Evolutionary conservation across 2,888 invertebrate species (phyloP), one percentile per base, ranked within the genome.

Genomic region (Brachyopa scutellaris): DNA sequence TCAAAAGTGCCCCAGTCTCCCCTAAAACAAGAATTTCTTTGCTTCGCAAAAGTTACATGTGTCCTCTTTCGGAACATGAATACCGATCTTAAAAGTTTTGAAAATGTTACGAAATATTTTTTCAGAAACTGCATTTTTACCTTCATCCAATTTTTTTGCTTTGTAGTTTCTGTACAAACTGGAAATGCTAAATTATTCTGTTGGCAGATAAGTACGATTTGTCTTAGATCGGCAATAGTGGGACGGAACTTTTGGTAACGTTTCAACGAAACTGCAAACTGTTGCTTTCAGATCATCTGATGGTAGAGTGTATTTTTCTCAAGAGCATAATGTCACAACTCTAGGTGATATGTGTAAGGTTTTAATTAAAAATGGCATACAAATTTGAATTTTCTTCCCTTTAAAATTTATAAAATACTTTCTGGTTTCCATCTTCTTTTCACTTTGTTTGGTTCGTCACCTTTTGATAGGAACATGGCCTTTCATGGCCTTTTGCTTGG

Each of bases 231-330:
- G 53, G 33, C 36, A 53, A 36, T 21, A 36, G 33, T 53, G 33
- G 9, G 53, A 53, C 33, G 33, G 33, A 19, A 53, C 21, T 33
- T 33, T 33, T 55, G 53, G 53, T 38, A 55, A 36, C 21, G 21
- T 36, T 55, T 55, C 21, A n/a, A 53, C 7, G 33, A 53, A 53
- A 17, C 33, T 53, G 19, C 53, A 53, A 53, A n/a, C n/a, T n/a
- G n/a, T n/a, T n/a, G n/a, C n/a, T n/a, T n/a, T n/a, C n/a, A n/a
- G n/a, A n/a, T n/a, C n/a, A n/a, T n/a, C n/a, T n/a, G n/a, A n/a
- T n/a, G n/a, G n/a, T n/a, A n/a, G n/a, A n/a, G n/a, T n/a, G n/a
- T n/a, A 53, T 36, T 53, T 53, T 36, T 53, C 21, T 36, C 53
- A 36, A 53, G 36, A 36, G 36, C 36, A 53, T 36, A n/a, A 53